Evolutionary conservation across 2,113 vertebrate genomes (phyloP), one percentile per base, ranked within the genome.

Genomic region (Chaetodon trifascialis): DNA sequence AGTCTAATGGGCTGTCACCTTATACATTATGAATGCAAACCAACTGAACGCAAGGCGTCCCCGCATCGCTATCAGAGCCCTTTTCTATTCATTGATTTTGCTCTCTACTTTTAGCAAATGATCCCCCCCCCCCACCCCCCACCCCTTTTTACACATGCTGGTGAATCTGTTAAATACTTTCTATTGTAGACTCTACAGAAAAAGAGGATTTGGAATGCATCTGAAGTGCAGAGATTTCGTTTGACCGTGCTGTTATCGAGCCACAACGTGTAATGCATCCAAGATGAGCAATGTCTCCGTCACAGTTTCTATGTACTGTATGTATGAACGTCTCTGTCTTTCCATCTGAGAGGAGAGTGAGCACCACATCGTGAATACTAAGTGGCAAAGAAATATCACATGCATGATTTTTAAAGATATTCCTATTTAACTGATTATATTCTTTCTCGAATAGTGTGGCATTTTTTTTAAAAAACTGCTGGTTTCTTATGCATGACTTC

Each of bases 1-100:
- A 72, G 74, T 90, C 86, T 94, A 94, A 95, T 94, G 91, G 91
- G 76, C 89, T 91, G 89, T 92, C 92, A 88, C 55, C 76, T 74
- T 63, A 82, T 90, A 89, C 78, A 92, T 94, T 93, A 93, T 91
- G 84, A 94, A 94, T 93, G 88, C 83, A 87, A 82, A 91, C 62
- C 76, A 88, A 66, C 86, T 76, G 76, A 78, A 84, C 73, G 75
- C 80, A 84, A 84, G 68, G 60, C 59, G 21, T 84, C 79, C 78
- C 81, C 64, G 65, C 52, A 47, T 46, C 11, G 52, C 90, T 89
- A 89, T 91, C 91, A 88, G 65, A 52, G 64, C 69, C 73, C 36
- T 88, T 90, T 90, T 88, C 73, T 92, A 83, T 62, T 90, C 86
- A 91, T 90, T 86, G 86, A 89, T 94, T 90, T 89, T 76, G 87